A percentile compares a stretch with the other conserved stretches of the same genome.
Conservation (phyloP, 2,888 invertebrate genomes). For the Synanthedon andrenaeformis region DNA sequence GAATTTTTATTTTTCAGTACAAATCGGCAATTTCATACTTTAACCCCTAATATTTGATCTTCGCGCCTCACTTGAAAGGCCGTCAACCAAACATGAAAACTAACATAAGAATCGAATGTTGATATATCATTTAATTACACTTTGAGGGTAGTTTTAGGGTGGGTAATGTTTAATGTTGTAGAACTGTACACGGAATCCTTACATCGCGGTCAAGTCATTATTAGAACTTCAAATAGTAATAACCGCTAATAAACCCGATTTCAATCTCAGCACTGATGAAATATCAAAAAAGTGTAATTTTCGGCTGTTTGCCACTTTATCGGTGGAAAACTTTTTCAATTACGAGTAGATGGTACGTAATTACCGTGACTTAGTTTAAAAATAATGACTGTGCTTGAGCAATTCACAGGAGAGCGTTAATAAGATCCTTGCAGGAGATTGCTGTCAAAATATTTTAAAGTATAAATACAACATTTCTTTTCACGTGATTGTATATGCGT, state of each 20-base stretch:
- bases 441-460: too few relatives aligned
- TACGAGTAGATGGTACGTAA: constrained; percentile 36
- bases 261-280: constrained; percentile 38
- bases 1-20: too few relatives aligned
- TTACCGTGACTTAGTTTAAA: constrained; percentile 34
- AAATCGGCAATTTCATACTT: too few relatives aligned
- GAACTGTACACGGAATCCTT: constrained; percentile 21
- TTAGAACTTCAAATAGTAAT: constrained; percentile 62
- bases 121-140: too few relatives aligned
- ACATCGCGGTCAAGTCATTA: constrained; percentile 29
- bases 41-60: too few relatives aligned
- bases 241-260: constrained; percentile 53
- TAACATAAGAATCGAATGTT: too few relatives aligned
- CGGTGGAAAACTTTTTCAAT: constrained; percentile 66
- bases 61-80: too few relatives aligned
- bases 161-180: not conserved
- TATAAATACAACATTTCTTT: too few relatives aligned
- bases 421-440: too few relatives aligned
- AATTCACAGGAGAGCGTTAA: not conserved
- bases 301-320: constrained; percentile 43
- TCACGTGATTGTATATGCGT: too few relatives aligned
- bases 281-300: constrained; percentile 55
- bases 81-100: too few relatives aligned
- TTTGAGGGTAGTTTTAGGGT: too few relatives aligned
- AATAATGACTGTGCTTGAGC: constrained; percentile 32